Base-by-base conservation (phyloP, 2,888 invertebrate species). In the Strigamia transsilvanica region DNA sequence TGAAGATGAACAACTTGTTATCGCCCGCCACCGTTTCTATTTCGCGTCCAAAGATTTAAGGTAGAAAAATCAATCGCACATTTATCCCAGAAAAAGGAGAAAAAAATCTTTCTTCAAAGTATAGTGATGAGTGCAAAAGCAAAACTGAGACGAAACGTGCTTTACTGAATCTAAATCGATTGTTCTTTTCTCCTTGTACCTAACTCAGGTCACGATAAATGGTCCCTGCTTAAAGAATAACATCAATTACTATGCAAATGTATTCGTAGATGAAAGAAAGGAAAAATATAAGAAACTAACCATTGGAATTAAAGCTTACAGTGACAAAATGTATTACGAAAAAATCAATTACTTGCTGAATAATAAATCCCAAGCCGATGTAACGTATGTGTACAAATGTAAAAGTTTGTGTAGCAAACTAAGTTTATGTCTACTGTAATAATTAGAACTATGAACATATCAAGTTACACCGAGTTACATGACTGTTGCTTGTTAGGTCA, bases 1-100 rank as follows among this genome's bases (percentile, higher is more conserved):
- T 66, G 66, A 66, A 66, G 66, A 66, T 66, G 66, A 66, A 66
- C 66, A 66, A 66, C 66, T 66, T 66, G 66, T 66, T 66, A 66
- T 66, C 66, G 23, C 66, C 66, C 15, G 23, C 66, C 66, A 66
- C 66, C 66, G 66, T 66, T 66, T 66, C 66, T 66, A 66, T 66
- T 66, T 66, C 66, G 66, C 66, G 27, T 66, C 66, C 66, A 27
- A 66, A 66, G 66, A 66, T 66, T 66, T 66, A 66, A 15, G 66
- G 66, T 23, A 66, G 66, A 66, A 66, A 66, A 66, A 66, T 66
- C 66, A 66, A 66, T 66, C 66, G 66, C 13, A 27, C 27, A 23
- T 66, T 66, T 66, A 66, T 66, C 66, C 66, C 3, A 15, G 2
- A 6, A 51, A 51, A 51, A 46, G 15, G 15, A 3, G 15, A 46